Evolutionary conservation across 64 coral and sea anemone genomes (phyloP).

Genomic region (Porites lutea): DNA sequence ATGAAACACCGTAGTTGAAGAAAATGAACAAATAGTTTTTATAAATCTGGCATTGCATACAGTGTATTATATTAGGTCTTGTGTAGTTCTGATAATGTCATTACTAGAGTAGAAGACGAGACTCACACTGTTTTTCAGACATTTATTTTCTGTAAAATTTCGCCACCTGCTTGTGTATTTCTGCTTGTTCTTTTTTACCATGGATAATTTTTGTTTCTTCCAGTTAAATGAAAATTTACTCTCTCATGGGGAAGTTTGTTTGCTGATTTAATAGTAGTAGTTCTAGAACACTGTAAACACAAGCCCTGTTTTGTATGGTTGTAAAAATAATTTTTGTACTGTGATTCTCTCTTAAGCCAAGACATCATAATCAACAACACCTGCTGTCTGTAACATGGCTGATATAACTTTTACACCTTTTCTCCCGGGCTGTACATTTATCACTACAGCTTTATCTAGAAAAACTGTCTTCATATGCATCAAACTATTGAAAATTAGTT

Average conservation of each 20-base stretch:
- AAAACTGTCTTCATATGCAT: no score
- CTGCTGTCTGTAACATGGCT: not conserved
- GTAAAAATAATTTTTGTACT: not conserved
- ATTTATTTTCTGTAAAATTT: not conserved
- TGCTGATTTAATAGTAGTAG: not conserved
- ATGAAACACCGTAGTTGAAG: no score
- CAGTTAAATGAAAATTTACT: not conserved
- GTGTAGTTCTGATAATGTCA: not conserved
- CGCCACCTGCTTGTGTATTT: not conserved
- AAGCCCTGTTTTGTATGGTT: not conserved
- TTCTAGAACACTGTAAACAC: not conserved
- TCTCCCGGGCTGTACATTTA: no score
- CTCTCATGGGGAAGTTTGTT: not conserved
- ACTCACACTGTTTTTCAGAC: not conserved
- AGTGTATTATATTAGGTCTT: not conserved
- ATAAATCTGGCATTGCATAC: not conserved
- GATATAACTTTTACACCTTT: no score
- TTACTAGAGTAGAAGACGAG: not conserved
- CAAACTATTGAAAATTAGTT: no score
- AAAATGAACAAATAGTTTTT: not conserved
- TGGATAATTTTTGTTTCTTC: not conserved
- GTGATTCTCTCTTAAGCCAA: not conserved
- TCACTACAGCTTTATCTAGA: no score
- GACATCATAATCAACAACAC: not conserved
- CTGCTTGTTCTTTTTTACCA: not conserved